phyloP scores from a whole-genome alignment of 2,113 vertebrate genomes.

The Tympanuchus pallidicinctus region DNA sequence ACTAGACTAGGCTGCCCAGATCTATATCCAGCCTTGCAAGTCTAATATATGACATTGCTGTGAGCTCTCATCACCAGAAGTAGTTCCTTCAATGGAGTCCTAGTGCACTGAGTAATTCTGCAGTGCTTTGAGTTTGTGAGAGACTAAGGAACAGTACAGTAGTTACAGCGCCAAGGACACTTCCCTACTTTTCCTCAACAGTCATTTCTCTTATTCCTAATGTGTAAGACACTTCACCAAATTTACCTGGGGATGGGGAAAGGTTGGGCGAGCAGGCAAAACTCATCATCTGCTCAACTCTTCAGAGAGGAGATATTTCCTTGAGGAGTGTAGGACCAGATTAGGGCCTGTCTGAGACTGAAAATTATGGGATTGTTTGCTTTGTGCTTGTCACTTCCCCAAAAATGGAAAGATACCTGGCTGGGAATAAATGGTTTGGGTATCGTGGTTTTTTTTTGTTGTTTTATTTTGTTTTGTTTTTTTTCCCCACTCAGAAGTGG shows the following conservation, averaged over 20 bases:
- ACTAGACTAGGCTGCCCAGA: too few species aligned
- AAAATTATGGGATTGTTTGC: background rate
- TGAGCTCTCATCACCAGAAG: fast-evolving
- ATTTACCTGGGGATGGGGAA: background rate
- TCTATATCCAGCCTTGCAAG: background rate
- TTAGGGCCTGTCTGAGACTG: background rate
- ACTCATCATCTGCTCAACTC: background rate
- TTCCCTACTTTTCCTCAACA: background rate
- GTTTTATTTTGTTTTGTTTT: background rate
- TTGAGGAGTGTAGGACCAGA: background rate
- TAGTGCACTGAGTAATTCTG: background rate
- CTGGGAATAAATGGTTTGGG: background rate
- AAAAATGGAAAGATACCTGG: background rate
- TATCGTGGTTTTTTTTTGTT: background rate
- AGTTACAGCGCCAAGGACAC: background rate
- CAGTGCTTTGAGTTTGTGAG: background rate
- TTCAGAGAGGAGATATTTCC: background rate
- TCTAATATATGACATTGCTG: background rate
- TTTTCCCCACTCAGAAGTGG: background rate
- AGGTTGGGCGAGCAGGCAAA: background rate
- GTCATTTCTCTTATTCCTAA: background rate
- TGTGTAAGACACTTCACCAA: background rate
- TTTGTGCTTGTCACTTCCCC: background rate
- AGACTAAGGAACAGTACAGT: background rate
- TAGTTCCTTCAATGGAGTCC: background rate